Base-by-base conservation (phyloP, 2,797 vertebrate genomes). In the Odontamblyopus lacepedii region DNA sequence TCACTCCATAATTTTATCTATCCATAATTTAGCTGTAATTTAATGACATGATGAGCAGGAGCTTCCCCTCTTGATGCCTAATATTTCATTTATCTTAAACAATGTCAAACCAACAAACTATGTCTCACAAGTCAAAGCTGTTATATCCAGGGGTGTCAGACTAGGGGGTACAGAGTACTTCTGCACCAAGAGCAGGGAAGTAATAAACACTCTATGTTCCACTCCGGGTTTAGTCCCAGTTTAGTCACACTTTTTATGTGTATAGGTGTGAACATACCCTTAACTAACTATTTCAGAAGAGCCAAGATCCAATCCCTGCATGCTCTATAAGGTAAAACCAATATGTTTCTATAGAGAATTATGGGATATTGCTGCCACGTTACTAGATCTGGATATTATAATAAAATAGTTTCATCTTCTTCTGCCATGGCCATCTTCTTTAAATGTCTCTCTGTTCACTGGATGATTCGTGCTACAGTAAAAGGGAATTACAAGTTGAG, bases 401-500 rank as follows among this genome's bases (percentile, higher is more conserved):
- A 64, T 60, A 26, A 26, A 57, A 57, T 4, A 57, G 55, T 26
- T 57, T 41, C 75, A 65, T 72, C 76, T 73, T 81, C 71, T 55
- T 57, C 30, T 30, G 51, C 62, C 53, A 41, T 68, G 76, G 64
- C 65, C 70, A 64, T 69, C 86, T 83, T 82, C 77, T 48, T 62
- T 66, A 48, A 56, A 66, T 78, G 79, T 71, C 84, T 85, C 76
- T 76, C 15, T 18, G 73, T 76, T 74, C 67, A 77, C 73, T 74
- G 63, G 83, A 87, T 78, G 77, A 88, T 80, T 84, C 64, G 71
- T 83, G 82, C 75, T 87, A 83, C 72, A 79, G 81, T 7, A 15
- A 80, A 84, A 85, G 67, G 76, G 87, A 91, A 90, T 90, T 89
- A 89, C 80, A 84, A 87, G 87, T 91, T 86, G 78, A 88, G 75